Evolutionary conservation across 2,888 invertebrate species (phyloP).

Genomic region (Harpalus rubripes): DNA sequence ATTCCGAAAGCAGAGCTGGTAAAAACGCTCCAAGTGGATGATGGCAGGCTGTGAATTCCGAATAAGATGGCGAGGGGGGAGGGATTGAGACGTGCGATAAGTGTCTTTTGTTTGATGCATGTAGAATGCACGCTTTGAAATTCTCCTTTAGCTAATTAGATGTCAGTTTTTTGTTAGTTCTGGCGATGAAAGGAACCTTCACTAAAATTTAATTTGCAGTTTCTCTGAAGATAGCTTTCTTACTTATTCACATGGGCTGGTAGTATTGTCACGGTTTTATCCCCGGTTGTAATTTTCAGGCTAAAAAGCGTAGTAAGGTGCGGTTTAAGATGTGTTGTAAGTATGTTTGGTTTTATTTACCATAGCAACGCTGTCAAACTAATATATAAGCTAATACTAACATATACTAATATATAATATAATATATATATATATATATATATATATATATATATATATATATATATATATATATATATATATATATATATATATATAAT

Average conservation of each 20-base stretch:
- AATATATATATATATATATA: no score
- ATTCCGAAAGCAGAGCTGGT: conserved; percentile 52
- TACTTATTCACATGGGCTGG: neutral
- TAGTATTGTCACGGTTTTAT: no score
- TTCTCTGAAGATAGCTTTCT: neutral
- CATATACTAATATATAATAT: no score
- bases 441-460: no score
- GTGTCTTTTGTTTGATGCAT: conserved; percentile 43
- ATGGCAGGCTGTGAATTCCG: conserved; percentile 33
- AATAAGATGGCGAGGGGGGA: conserved; percentile 17
- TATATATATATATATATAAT: no score
- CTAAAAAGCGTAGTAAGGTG: no score
- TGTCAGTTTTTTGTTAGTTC: neutral
- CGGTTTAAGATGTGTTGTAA: no score
- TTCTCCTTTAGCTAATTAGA: neutral
- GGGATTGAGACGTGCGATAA: conserved; percentile 17
- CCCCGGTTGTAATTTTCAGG: no score
- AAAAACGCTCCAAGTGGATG: conserved; percentile 30
- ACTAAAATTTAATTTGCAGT: neutral
- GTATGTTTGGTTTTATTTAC: no score
- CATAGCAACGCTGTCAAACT: no score
- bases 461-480: no score
- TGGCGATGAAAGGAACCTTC: neutral
- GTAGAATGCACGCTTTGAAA: neutral
- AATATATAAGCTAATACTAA: no score